Percentiles rank a stretch among this genome's conserved stretches.
phyloP scores from a whole-genome alignment of 2,113 vertebrate genomes.

The Anhinga anhinga region DNA sequence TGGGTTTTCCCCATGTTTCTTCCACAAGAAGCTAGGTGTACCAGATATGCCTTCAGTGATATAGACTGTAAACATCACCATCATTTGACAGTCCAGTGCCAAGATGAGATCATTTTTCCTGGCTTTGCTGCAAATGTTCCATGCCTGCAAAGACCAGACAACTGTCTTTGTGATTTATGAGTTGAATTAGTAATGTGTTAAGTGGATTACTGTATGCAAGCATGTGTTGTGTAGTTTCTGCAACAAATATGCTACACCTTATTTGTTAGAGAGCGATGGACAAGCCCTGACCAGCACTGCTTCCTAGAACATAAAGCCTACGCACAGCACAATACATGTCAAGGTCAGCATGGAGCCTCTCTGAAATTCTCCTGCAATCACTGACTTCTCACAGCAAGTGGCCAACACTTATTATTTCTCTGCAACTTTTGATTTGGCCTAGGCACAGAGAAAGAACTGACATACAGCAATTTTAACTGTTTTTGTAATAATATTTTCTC shows the following conservation, averaged over 20 bases:
- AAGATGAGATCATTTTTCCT: not conserved
- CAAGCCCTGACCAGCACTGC: not conserved
- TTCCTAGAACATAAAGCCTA: not conserved
- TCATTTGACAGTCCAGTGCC: not conserved
- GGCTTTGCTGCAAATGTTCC: not conserved
- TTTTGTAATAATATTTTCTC: not conserved
- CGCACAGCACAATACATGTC: accelerated
- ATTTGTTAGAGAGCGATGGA: not conserved
- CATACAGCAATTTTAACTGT: not conserved
- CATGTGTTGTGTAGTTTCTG: not conserved
- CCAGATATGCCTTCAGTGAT: not conserved
- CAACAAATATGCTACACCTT: not conserved
- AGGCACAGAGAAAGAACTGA: not conserved
- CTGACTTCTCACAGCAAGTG: not conserved
- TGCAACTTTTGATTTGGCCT: not conserved
- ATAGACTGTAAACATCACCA: not conserved
- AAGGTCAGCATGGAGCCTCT: not conserved
- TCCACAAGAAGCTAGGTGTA: not conserved
- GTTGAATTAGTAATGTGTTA: not conserved
- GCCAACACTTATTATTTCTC: not conserved
- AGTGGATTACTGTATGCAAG: not conserved
- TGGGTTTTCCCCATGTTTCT: not conserved
- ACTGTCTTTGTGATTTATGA: not conserved
- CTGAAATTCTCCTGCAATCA: not conserved
- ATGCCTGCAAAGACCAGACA: not conserved